These are phyloP conservation scores for Ptilorrhoa leucosticta DNA, from an alignment of 2,113 vertebrate genomes.

Conservation along the genomic window DNA sequence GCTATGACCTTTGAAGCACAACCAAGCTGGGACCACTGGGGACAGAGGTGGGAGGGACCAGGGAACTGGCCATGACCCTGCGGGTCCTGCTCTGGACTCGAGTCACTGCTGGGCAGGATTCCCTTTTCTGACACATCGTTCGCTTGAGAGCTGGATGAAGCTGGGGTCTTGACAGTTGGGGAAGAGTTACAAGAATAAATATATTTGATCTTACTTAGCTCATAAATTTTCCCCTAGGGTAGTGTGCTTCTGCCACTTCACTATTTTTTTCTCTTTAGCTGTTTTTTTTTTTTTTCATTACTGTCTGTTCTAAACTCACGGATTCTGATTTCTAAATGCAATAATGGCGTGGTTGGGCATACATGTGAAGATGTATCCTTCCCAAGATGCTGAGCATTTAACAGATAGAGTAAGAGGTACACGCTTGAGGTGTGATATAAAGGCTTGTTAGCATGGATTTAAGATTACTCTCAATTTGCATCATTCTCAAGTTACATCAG, in stretches of 20 bases:
- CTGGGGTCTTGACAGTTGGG: neutral
- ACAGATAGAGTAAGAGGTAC: neutral
- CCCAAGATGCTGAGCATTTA: neutral
- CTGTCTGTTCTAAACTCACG: neutral
- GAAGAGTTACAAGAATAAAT: neutral
- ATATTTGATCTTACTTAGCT: neutral
- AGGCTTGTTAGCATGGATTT: neutral
- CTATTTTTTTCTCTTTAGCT: neutral
- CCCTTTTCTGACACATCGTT: neutral
- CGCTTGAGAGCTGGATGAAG: neutral
- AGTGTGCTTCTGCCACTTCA: neutral
- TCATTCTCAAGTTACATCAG: neutral
- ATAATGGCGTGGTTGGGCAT: neutral
- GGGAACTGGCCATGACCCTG: neutral
- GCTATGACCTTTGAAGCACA: neutral
- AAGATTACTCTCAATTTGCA: neutral
- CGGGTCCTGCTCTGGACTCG: neutral
- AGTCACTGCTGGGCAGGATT: neutral
- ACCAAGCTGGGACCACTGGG: neutral
- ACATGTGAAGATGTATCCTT: neutral
- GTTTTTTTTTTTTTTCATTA: neutral
- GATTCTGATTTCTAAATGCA: neutral
- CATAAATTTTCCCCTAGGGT: neutral
- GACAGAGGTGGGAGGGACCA: neutral
- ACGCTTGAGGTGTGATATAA: neutral